Conservation (phyloP, 2,888 invertebrate genomes). For the Blera fallax region DNA sequence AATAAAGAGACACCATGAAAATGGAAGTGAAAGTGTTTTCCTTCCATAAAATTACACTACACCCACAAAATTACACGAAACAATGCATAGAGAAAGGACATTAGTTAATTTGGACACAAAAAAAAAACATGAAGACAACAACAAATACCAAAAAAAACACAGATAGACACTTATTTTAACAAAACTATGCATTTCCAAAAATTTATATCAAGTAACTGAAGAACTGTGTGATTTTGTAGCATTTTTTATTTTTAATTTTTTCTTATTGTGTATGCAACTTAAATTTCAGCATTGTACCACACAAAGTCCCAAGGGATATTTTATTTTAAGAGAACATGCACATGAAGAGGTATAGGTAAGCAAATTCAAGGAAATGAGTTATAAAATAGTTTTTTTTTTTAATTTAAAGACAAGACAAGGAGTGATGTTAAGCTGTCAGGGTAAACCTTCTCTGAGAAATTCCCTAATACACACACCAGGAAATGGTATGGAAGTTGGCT, state of each 20-base stretch:
- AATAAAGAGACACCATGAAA: background rate
- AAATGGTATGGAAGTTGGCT: no score
- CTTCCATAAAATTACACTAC: constrained; percentile 24
- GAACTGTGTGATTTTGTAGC: background rate
- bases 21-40: background rate
- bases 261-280: background rate
- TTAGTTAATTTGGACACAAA: constrained; percentile 3
- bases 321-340: background rate
- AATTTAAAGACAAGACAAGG: no score
- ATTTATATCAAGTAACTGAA: background rate
- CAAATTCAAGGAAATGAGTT: background rate
- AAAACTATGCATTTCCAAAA: no score
- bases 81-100: constrained; percentile 28
- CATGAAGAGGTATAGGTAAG: background rate
- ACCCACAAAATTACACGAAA: constrained; percentile 39
- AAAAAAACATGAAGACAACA: background rate
- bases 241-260: background rate
- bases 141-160: constrained; percentile 3
- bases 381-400: no score
- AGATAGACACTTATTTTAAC: constrained; percentile 6
- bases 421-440: no score
- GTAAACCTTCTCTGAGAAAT: no score
- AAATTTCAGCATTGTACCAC: background rate
- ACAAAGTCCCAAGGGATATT: background rate
- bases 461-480: no score